Base-by-base conservation (phyloP, 2,113 vertebrate species). In the Scomber japonicus region DNA sequence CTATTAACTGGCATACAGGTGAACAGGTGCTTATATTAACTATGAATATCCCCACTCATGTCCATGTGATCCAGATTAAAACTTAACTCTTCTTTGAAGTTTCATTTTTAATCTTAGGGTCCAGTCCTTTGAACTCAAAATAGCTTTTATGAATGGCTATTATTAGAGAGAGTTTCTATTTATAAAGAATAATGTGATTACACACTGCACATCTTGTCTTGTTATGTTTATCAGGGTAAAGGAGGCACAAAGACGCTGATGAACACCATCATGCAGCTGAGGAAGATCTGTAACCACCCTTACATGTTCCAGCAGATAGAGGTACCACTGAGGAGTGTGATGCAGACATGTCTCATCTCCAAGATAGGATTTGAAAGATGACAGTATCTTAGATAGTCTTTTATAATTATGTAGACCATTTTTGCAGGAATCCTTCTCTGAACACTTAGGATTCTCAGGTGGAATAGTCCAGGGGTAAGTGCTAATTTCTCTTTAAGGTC, bases 251-350 rank as follows among this genome's bases (percentile, higher is more conserved):
- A 99, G 92, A 99, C 97, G 0, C 83, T 99, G 67, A 99, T 99
- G 98, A 99, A 99, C 93, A 99, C 98, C 11, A 99, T 99, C 88
- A 99, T 99, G 98, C 98, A 99, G 92, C 95, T 99, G 83, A 92
- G 98, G 74, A 99, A 99, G 94, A 99, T 99, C 93, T 99, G 98
- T 67, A 99, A 99, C 92, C 98, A 99, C 94, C 97, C 49, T 0
- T 99, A 99, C 90, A 99, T 99, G 97, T 99, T 99, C 86, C 98
- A 99, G 93, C 98, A 99, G 62, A 99, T 99, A 1, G 98, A 99
- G 97, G 98, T 99, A 91, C 61, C 2, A 12, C 50, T 48, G 11
- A 61, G 3, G 35, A 45, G 27, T 1, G 6, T 19, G 13, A 55
- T 8, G 15, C 46, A 15, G 14, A 54, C 62, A 48, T 12, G 14